A percentile compares a stretch with the other conserved stretches of the same genome.
Evolutionary conservation across 2,888 invertebrate species (phyloP).

Genomic region (Erannis defoliaria): DNA sequence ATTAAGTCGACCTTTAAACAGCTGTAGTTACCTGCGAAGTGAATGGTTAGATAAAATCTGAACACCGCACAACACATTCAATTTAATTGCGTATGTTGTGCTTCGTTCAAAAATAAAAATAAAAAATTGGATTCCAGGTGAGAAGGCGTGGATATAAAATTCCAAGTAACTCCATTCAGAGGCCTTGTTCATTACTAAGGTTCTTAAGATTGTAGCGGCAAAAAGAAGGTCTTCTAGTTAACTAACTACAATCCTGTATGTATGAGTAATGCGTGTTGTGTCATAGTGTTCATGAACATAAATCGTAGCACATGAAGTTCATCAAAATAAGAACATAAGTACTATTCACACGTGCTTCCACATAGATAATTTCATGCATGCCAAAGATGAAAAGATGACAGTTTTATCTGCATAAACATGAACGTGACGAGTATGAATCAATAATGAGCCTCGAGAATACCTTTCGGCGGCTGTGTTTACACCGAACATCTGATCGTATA

Average conservation of each 20-base stretch:
- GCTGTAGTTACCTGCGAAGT: constrained; percentile 94
- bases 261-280: constrained; percentile 86
- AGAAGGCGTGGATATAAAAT: constrained; percentile 65
- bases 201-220: constrained; percentile 61
- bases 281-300: constrained; percentile 68
- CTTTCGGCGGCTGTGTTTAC: constrained; percentile 59
- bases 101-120: constrained; percentile 52
- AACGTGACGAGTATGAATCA: constrained; percentile 54
- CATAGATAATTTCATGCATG: constrained; percentile 68
- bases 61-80: constrained; percentile 52
- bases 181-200: constrained; percentile 82
- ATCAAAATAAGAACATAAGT: constrained; percentile 58
- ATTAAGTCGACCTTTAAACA: constrained; percentile 95
- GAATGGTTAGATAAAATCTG: constrained; percentile 70
- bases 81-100: constrained; percentile 46
- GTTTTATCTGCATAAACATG: constrained; percentile 57
- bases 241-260: constrained; percentile 78
- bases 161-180: constrained; percentile 87
- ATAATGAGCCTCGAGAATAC: constrained; percentile 59
- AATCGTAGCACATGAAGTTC: constrained; percentile 60
- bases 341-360: constrained; percentile 68
- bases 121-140: constrained; percentile 55
- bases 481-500: constrained; percentile 62
- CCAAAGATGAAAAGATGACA: constrained; percentile 61
- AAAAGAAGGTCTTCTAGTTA: constrained; percentile 64